These are phyloP conservation scores for Dryocosmus kuriphilus DNA, from an alignment of 2,888 invertebrate species.

Conservation along the genomic window DNA sequence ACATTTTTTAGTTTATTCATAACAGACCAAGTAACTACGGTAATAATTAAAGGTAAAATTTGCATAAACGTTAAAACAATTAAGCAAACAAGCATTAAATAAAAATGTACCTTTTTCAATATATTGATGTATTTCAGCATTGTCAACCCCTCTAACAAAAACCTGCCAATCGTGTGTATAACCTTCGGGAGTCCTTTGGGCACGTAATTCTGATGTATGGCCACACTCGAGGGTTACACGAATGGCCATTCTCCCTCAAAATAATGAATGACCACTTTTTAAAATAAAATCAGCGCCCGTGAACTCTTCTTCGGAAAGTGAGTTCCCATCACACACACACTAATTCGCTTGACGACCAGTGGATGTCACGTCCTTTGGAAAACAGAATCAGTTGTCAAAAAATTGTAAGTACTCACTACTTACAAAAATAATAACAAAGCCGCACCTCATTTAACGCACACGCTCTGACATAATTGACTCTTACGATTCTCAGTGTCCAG, in stretches of 20 bases:
- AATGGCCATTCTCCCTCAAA: constrained; percentile 81
- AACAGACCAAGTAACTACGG: not conserved
- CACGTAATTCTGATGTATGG: constrained; percentile 90
- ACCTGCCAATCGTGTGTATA: constrained; percentile 99
- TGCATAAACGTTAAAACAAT: not conserved
- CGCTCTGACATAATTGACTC: constrained; percentile 18
- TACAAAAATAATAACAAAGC: constrained; percentile 18
- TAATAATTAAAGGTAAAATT: not conserved
- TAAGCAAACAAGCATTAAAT: constrained; percentile 14
- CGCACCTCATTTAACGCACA: constrained; percentile 28
- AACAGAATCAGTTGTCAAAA: constrained; percentile 5
- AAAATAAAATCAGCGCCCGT: constrained; percentile 25
- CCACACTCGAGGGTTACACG: constrained; percentile 95
- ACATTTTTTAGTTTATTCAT: not conserved
- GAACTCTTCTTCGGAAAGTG: constrained; percentile 17
- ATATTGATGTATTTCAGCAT: constrained; percentile 92
- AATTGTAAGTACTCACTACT: not conserved
- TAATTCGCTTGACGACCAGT: not conserved
- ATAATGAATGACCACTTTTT: constrained; percentile 44
- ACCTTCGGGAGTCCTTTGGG: constrained; percentile 91
- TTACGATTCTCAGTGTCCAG: constrained; percentile 23
- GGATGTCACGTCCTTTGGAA: constrained; percentile 1
- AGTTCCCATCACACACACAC: constrained; percentile 26
- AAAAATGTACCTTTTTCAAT: constrained; percentile 85
- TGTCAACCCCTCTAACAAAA: constrained; percentile 93